Conservation (phyloP, 2,113 vertebrate species). For the Melierax canorus region DNA sequence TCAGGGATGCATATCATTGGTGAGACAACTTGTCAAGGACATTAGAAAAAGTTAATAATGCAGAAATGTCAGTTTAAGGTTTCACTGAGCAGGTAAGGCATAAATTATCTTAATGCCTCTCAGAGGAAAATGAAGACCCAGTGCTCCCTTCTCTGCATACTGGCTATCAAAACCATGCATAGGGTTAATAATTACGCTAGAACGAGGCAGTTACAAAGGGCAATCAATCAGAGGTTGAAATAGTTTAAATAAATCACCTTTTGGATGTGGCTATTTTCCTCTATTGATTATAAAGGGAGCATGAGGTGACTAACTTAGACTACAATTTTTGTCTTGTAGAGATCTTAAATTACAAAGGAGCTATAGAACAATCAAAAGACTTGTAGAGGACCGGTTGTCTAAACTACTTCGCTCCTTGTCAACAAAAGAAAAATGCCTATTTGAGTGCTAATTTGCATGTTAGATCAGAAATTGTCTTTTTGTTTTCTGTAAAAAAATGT, state of each 20-base stretch:
- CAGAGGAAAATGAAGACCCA: background rate
- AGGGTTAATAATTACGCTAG: background rate
- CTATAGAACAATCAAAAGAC: background rate
- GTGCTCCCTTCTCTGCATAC: background rate
- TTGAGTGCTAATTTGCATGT: background rate
- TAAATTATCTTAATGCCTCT: background rate
- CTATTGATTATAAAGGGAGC: background rate
- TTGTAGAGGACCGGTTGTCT: background rate
- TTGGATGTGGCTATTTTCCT: background rate
- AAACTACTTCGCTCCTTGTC: background rate
- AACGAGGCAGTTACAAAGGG: background rate
- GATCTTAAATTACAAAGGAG: background rate
- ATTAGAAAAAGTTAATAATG: background rate
- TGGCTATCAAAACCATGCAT: background rate
- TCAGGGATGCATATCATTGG: background rate
- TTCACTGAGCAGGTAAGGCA: background rate
- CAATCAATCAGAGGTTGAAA: background rate
- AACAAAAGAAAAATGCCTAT: background rate
- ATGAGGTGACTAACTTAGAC: background rate
- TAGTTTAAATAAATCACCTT: background rate
- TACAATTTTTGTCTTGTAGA: background rate
- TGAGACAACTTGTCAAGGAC: background rate
- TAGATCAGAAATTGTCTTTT: background rate
- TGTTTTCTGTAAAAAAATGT: background rate
- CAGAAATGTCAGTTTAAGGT: background rate